phyloP scores from a whole-genome alignment of 2,888 invertebrate species.

The Calameuta idolon region DNA sequence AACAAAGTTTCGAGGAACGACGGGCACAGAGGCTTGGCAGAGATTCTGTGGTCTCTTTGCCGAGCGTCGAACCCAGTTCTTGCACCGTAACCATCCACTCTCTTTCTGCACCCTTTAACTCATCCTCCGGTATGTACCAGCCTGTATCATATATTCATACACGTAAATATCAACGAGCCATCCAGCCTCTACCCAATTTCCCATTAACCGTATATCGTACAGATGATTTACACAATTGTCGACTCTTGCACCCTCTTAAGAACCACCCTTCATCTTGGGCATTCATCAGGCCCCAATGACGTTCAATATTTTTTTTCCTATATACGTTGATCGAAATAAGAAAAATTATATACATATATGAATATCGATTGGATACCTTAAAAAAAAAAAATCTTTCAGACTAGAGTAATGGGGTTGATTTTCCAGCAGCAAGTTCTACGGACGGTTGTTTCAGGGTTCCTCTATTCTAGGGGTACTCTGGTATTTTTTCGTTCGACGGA shows the following conservation, averaged over 20 bases:
- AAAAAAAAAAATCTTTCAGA: not conserved
- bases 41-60: slow-evolving; percentile 64
- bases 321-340: not conserved
- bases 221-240: slow-evolving; percentile 45
- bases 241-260: slow-evolving; percentile 34
- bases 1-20: slow-evolving; percentile 60
- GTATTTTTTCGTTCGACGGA: slow-evolving; percentile 41
- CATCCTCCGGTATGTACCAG: slow-evolving; percentile 3
- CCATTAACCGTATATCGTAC: slow-evolving; percentile 29
- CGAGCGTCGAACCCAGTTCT: slow-evolving; percentile 48
- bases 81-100: slow-evolving; percentile 35
- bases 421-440: not conserved
- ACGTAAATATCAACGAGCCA: slow-evolving; percentile 29
- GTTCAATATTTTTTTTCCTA: not conserved
- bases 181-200: slow-evolving; percentile 38
- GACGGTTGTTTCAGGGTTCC: not conserved
- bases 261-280: slow-evolving; percentile 22
- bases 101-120: slow-evolving; percentile 34
- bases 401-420: not conserved
- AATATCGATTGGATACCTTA: not conserved
- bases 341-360: not conserved
- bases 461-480: slow-evolving; percentile 20
- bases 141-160: slow-evolving; percentile 15
- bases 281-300: not conserved
- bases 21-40: slow-evolving; percentile 43